Evolutionary conservation across 2,888 invertebrate species (phyloP), one percentile per base, ranked within the genome.

Genomic region (Apeira syringaria): DNA sequence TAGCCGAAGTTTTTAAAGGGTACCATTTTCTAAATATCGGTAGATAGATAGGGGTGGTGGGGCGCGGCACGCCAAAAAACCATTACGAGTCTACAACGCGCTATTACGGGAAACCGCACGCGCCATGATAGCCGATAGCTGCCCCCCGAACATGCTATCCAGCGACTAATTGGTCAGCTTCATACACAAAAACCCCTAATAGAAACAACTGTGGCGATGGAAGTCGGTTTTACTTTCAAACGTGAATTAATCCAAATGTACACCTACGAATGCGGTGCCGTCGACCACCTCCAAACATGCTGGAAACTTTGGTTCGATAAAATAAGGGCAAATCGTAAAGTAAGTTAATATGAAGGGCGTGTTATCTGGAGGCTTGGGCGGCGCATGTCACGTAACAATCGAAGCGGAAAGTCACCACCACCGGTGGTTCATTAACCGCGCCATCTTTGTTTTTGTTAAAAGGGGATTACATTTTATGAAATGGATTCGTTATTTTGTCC

Each of bases 51-150:
- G 79, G 77, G 80, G 46, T 37, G 42, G 47, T 53, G 68, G 65
- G 77, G 80, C 75, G 77, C 80, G 80, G 80, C 87, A 86, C 85
- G 87, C 83, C 80, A 85, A 80, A 80, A 83, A 81, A 80, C 79
- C 84, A 85, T 86, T 87, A 85, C 73, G 66, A 69, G 64, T 79
- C 74, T 68, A 74, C 78, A 71, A 80, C 78, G 78, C 72, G 80
- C 82, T 79, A 81, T 86, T 82, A 84, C 74, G 83, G 86, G 70
- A 75, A 75, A 85, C 87, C 87, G 69, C 86, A 84, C 74, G 84
- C 81, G 76, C 69, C 72, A 72, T 70, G 73, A 63, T 61, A 55
- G 67, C 74, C 80, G 77, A 79, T 80, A 77, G 77, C 76, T 73
- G 77, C 79, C 79, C 72, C 78, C 75, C 76, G 69, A 77, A 83